Conservation (phyloP, 2,113 vertebrate species). For the Scartelaos histophorus region DNA sequence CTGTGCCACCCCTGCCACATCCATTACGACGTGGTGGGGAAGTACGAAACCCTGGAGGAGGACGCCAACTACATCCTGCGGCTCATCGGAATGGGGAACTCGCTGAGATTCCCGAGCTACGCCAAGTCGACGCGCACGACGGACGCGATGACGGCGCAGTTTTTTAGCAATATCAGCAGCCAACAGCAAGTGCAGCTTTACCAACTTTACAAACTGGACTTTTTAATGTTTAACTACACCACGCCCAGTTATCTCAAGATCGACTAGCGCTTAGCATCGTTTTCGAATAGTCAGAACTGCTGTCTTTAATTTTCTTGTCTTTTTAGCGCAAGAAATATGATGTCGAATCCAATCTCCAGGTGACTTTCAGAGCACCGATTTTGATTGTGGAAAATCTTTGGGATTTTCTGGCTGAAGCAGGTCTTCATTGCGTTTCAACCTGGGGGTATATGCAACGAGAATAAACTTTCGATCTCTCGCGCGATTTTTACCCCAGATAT, state of each 20-base stretch:
- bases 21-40: slow-evolving; percentile 96
- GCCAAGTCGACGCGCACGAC: slow-evolving; percentile 98
- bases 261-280: slow-evolving; percentile 75
- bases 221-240: slow-evolving; percentile 99
- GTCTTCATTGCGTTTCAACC: slow-evolving; percentile 62
- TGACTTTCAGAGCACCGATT: slow-evolving; percentile 13
- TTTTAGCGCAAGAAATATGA: slow-evolving; percentile 4
- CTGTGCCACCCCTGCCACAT: slow-evolving; percentile 98
- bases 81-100: slow-evolving; percentile 84
- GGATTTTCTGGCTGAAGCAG: slow-evolving; percentile 56
- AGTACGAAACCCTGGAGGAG: slow-evolving; percentile 95
- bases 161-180: slow-evolving; percentile 97
- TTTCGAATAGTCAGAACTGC: neutral
- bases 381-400: slow-evolving; percentile 35
- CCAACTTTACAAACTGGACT: slow-evolving; percentile 97
- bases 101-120: slow-evolving; percentile 91
- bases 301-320: slow-evolving; percentile 18
- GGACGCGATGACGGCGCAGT: slow-evolving; percentile 94
- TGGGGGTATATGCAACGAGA: slow-evolving; percentile 22
- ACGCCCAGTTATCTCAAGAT: slow-evolving; percentile 92
- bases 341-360: slow-evolving; percentile 27
- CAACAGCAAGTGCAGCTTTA: slow-evolving; percentile 90
- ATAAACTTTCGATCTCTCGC: slow-evolving; percentile 24
- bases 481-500: slow-evolving; percentile 28
- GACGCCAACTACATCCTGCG: slow-evolving; percentile 90